Evolutionary conservation across 1,140 invertebrate species (phyloP).

Genomic region (Dysdera silvatica): DNA sequence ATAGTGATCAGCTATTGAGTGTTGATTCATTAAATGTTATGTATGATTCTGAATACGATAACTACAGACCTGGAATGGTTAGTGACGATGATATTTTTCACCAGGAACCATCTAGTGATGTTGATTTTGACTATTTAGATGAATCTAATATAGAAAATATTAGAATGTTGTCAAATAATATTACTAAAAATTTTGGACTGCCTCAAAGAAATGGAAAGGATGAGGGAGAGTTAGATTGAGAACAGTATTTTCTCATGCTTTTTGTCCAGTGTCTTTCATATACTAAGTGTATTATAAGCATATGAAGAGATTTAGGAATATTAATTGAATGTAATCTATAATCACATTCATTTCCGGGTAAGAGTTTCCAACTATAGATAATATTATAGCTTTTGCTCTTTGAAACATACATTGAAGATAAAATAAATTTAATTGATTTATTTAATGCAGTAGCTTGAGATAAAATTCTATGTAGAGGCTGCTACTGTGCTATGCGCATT

Average conservation of each 20-base stretch:
- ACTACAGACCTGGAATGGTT: conserved; percentile 47
- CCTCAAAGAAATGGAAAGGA: conserved; percentile 38
- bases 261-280: not conserved
- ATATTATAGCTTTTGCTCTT: no score
- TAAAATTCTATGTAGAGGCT: no score
- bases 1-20: conserved; percentile 64
- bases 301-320: no score
- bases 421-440: no score
- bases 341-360: no score
- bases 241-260: not conserved
- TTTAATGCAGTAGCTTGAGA: no score
- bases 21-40: conserved; percentile 68
- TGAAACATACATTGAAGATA: no score
- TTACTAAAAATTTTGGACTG: conserved; percentile 63
- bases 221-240: conserved; percentile 16
- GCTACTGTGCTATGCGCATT: no score
- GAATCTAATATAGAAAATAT: conserved; percentile 68
- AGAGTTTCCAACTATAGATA: no score
- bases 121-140: conserved; percentile 48
- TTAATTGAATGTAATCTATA: no score
- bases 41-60: conserved; percentile 76
- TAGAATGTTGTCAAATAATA: conserved; percentile 62
- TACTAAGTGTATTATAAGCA: no score
- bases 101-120: conserved; percentile 43
- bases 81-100: conserved; percentile 45